A percentile compares a stretch with the other conserved stretches of the same genome.
Evolutionary conservation across 2,888 invertebrate genomes (phyloP).

Genomic region (Pseudanteris insignis): DNA sequence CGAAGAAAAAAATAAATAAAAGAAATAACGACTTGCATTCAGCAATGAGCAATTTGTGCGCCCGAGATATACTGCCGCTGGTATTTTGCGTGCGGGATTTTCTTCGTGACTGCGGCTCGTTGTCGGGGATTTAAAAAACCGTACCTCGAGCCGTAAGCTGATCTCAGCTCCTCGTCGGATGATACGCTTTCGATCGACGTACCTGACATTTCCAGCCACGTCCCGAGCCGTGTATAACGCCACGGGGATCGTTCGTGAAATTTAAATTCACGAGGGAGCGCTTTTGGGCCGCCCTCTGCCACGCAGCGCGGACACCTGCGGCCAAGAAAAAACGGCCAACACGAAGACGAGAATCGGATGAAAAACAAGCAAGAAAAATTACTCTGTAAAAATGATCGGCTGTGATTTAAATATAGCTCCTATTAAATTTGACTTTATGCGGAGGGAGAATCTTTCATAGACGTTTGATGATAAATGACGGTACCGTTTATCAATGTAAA

Average conservation of each 20-base stretch:
- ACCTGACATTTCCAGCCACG: constrained; percentile 20
- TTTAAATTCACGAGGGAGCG: constrained; percentile 42
- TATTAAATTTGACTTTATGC: background rate
- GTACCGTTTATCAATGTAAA: too few species aligned
- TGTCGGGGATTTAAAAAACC: constrained; percentile 48
- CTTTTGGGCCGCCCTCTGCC: constrained; percentile 47
- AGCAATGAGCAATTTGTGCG: constrained; percentile 10
- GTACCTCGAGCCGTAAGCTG: constrained; percentile 21
- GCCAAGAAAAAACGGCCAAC: constrained; percentile 27
- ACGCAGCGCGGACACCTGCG: constrained; percentile 51
- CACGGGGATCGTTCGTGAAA: constrained; percentile 47
- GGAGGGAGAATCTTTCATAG: background rate
- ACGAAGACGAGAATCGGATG: constrained; percentile 18
- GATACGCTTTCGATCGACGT: constrained; percentile 38
- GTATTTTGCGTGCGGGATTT: constrained; percentile 26
- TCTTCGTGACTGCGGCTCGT: constrained; percentile 27
- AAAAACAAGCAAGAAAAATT: constrained; percentile 9
- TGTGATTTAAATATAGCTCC: too few species aligned
- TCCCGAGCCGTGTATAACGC: constrained; percentile 35
- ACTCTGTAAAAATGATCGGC: background rate
- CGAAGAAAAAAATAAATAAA: background rate
- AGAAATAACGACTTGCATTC: constrained; percentile 4
- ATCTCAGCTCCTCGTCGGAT: constrained; percentile 5
- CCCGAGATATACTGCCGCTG: constrained; percentile 3
- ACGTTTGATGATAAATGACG: background rate